Evolutionary conservation across 2,797 vertebrate species (phyloP).

Genomic region (Paguma larvata): DNA sequence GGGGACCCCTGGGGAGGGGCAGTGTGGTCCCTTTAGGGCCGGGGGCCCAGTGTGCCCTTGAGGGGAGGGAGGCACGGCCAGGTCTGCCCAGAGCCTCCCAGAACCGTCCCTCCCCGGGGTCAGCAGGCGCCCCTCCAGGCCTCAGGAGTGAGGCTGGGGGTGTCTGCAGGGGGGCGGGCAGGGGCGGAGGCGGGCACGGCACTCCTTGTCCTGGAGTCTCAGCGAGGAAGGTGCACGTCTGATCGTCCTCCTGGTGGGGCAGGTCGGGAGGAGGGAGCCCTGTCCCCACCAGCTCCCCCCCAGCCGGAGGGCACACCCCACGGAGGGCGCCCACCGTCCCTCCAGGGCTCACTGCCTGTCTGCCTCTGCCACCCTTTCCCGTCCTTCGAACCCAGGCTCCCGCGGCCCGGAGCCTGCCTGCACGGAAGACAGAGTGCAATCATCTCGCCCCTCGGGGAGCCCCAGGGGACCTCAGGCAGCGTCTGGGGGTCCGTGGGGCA

Average conservation of each 20-base stretch:
- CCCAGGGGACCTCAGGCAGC: rapidly evolving
- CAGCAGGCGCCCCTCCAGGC: background rate
- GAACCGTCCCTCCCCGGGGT: background rate
- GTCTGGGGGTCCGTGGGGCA: background rate
- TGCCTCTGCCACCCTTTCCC: rapidly evolving
- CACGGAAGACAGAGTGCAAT: rapidly evolving
- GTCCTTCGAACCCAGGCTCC: rapidly evolving
- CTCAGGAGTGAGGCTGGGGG: background rate
- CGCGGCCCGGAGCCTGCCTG: rapidly evolving
- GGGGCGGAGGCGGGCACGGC: background rate
- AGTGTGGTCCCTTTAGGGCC: background rate
- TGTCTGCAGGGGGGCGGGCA: background rate
- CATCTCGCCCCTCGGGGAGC: background rate
- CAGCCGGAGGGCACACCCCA: background rate
- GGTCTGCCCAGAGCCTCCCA: background rate
- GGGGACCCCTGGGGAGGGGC: background rate
- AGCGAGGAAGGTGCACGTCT: rapidly evolving
- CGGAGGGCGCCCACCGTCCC: no score
- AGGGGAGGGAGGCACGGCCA: rapidly evolving
- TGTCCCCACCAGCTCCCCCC: no score
- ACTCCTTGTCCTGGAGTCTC: background rate
- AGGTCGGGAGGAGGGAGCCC: background rate
- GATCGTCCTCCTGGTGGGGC: background rate
- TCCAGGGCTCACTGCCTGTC: rapidly evolving
- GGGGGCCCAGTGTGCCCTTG: background rate